phyloP scores from a whole-genome alignment of 2,113 vertebrate species.

The Phalacrocorax aristotelis region DNA sequence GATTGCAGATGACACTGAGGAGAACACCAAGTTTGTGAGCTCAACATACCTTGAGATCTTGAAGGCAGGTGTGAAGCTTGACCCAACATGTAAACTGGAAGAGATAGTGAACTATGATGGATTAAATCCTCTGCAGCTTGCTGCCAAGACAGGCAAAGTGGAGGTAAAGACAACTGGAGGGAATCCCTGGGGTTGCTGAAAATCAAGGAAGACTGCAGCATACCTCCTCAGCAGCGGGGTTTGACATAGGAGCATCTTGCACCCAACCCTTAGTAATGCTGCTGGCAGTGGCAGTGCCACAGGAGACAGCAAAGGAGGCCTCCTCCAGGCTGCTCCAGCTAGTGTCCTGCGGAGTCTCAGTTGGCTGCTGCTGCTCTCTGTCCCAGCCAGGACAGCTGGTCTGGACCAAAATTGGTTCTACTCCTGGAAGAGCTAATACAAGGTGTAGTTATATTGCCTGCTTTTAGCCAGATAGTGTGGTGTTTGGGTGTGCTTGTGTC shows the following conservation, averaged over 20 bases:
- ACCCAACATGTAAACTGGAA: constrained; percentile 80
- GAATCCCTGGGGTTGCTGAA: background rate
- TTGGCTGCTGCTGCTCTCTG: background rate
- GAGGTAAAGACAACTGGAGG: constrained; percentile 67
- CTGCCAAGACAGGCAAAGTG: constrained; percentile 89
- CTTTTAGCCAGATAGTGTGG: background rate
- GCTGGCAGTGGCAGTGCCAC: background rate
- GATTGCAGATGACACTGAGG: constrained; percentile 83
- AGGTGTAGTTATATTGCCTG: background rate
- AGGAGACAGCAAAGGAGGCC: background rate
- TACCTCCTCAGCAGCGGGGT: background rate
- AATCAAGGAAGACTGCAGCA: background rate
- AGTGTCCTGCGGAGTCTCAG: background rate
- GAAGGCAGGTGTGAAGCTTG: constrained; percentile 65
- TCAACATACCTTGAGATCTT: constrained; percentile 85
- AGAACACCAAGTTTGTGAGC: constrained; percentile 85
- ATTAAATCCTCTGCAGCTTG: constrained; percentile 88
- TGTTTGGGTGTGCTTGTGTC: background rate
- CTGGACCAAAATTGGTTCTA: rapidly evolving
- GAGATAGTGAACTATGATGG: constrained; percentile 78
- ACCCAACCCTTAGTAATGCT: rapidly evolving
- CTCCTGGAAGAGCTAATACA: background rate
- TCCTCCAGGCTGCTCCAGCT: background rate
- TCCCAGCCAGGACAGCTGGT: background rate
- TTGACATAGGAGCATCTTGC: background rate